phyloP scores from a whole-genome alignment of 1,140 invertebrate species.

The Hycleus phaleratus region DNA sequence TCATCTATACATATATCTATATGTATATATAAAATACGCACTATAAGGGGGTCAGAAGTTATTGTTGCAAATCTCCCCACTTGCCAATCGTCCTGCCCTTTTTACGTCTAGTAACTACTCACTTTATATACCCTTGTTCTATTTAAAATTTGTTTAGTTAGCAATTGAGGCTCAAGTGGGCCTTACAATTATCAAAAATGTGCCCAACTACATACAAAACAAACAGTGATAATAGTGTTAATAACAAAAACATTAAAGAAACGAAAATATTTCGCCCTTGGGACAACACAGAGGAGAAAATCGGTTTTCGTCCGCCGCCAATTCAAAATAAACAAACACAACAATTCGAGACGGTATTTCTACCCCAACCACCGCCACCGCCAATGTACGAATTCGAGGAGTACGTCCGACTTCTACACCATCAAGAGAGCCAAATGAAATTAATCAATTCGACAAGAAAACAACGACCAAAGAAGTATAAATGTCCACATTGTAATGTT shows the following conservation, averaged over 20 bases:
- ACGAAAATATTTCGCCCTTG: conserved; percentile 37
- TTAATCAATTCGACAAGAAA: conserved; percentile 55
- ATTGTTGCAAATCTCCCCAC: conserved; percentile 36
- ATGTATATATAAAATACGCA: conserved; percentile 31
- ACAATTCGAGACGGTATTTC: conserved; percentile 34
- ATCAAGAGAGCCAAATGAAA: conserved; percentile 57
- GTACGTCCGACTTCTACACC: conserved; percentile 52
- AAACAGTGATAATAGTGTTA: conserved; percentile 2
- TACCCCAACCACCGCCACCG: conserved; percentile 42
- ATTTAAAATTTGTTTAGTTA: conserved; percentile 34
- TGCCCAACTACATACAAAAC: conserved; percentile 2
- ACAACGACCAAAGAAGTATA: conserved; percentile 79
- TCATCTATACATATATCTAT: conserved; percentile 32
- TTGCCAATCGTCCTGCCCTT: conserved; percentile 32
- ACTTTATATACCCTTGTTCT: conserved; percentile 27
- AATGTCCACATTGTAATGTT: conserved; percentile 79
- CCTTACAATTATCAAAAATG: conserved; percentile 14
- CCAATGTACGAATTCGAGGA: conserved; percentile 54
- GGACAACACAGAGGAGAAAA: conserved; percentile 38
- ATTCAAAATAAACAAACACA: not conserved
- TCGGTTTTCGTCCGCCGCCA: conserved; percentile 2
- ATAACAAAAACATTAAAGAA: conserved; percentile 18
- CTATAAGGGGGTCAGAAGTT: conserved; percentile 31
- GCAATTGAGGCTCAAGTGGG: conserved; percentile 24
- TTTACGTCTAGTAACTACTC: conserved; percentile 8